Conservation (phyloP, 2,888 invertebrate genomes). For the Xestia xanthographa region DNA sequence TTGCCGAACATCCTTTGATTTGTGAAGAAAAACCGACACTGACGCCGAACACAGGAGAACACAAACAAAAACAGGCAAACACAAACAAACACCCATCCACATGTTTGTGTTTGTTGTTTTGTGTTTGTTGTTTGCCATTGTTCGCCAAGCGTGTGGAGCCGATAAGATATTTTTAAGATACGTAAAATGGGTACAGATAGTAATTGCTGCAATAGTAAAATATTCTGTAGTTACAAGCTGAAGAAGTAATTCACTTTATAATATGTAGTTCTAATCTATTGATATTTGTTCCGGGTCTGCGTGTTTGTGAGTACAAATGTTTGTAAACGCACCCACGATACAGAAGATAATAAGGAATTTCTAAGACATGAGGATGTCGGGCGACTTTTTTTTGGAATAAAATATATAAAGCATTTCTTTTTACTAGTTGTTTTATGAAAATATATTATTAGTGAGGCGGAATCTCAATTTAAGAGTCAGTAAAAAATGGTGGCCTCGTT, state of each 20-base stretch:
- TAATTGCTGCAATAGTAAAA: not conserved
- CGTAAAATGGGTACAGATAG: not conserved
- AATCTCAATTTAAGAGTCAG: not conserved
- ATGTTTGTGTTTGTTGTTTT: too few species aligned
- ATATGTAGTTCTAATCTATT: not conserved
- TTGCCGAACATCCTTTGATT: too few species aligned
- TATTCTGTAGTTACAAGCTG: not conserved
- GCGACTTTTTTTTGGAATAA: not conserved
- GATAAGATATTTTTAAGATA: constrained; percentile 17
- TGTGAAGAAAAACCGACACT: too few species aligned
- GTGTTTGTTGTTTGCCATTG: too few species aligned
- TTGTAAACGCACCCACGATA: not conserved
- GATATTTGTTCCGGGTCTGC: not conserved
- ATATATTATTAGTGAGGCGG: not conserved
- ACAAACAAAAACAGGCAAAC: too few species aligned
- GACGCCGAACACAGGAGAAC: too few species aligned
- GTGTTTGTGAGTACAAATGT: not conserved
- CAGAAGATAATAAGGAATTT: not conserved
- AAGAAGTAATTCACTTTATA: not conserved
- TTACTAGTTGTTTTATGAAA: not conserved
- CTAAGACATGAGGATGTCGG: not conserved
- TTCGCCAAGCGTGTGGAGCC: too few species aligned
- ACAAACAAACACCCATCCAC: too few species aligned
- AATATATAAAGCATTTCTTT: not conserved
- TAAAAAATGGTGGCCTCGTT: too few species aligned